Base-by-base conservation (phyloP, 92 coral and sea anemone species). In the Heteractis magnifica region DNA sequence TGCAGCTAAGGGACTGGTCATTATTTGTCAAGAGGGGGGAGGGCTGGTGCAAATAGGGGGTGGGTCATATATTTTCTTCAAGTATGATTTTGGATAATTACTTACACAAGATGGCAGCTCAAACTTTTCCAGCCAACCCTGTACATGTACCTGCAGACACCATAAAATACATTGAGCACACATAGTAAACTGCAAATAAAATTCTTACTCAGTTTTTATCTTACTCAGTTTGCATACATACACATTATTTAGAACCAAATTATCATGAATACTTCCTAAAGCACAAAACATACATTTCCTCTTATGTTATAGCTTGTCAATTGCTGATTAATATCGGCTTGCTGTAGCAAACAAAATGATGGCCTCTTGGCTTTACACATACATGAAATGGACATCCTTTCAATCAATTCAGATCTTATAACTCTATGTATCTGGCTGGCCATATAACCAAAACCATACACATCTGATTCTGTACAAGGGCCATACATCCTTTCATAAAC, bases 381-480 rank as follows among this genome's bases (percentile, higher is more conserved):
- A 19, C 79, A 75, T 4, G 56, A 8, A 16, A 26, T 75, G 3
- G 79, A 5, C 16, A 77, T 10, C 56, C 80, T 77, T 5, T 5
- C 5, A 12, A 77, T 77, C 80, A 10, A 16, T 7, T 52, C 64
- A 5, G 80, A 77, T 20, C 56, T 52, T 51, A 14, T 77, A 6
- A 51, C 16, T 52, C 56, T 51, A 53, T 3, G 19, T 77, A 77
- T 52, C 12, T 10, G 56, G 6, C 19, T 75, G 8, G 79, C 6
- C 6, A 75, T 5, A 16, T 75, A 75, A 26, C 79, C 79, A 50
- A 75, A 75, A 75, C 65, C 56, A 52, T 59, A 70, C 10, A 81
- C 87, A 76, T 83, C 87, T 23, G 87, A 83, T 49, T 65, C 72
- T 59, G 41, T 52, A 15, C 87, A 72, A 56, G 86, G 86, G 49